Percentiles rank a stretch among this genome's conserved stretches.
Conservation (phyloP, 2,797 vertebrate genomes). For the Microchirus variegatus region DNA sequence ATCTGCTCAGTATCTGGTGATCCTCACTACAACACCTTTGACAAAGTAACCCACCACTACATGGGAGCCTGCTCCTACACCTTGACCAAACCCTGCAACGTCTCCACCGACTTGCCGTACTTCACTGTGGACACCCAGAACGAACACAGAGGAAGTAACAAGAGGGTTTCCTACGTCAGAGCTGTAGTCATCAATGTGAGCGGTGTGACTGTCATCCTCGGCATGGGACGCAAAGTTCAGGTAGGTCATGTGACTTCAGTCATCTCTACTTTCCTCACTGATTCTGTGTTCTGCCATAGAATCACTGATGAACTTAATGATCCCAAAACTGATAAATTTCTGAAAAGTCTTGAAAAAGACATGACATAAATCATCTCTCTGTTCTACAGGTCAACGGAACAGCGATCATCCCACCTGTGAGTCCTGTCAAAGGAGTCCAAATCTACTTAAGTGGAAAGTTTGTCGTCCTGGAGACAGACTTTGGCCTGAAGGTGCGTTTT, state of each 20-base stretch:
- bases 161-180: slow-evolving; percentile 85
- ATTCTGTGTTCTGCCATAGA: too few species aligned
- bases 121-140: slow-evolving; percentile 88
- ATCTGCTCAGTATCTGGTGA: slow-evolving; percentile 87
- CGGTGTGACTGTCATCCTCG: slow-evolving; percentile 73
- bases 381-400: slow-evolving; percentile 82
- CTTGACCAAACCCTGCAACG: slow-evolving; percentile 81
- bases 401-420: slow-evolving; percentile 77
- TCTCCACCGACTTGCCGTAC: slow-evolving; percentile 73
- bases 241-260: slow-evolving; percentile 71
- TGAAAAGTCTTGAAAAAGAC: background rate
- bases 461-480: slow-evolving; percentile 85
- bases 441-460: slow-evolving; percentile 88
- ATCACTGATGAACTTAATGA: too few species aligned
- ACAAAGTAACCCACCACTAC: slow-evolving; percentile 82
- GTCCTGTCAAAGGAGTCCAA: slow-evolving; percentile 66
- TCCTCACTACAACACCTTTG: slow-evolving; percentile 87
- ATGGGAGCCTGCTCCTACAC: slow-evolving; percentile 86
- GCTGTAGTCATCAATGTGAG: slow-evolving; percentile 82
- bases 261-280: too few species aligned
- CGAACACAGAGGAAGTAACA: slow-evolving; percentile 85
- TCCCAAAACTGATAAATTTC: too few species aligned
- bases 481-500: slow-evolving; percentile 87
- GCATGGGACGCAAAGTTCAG: slow-evolving; percentile 85
- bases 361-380: background rate